phyloP scores from a whole-genome alignment of 2,113 vertebrate species.

The Mesoclemmys tuberculata region DNA sequence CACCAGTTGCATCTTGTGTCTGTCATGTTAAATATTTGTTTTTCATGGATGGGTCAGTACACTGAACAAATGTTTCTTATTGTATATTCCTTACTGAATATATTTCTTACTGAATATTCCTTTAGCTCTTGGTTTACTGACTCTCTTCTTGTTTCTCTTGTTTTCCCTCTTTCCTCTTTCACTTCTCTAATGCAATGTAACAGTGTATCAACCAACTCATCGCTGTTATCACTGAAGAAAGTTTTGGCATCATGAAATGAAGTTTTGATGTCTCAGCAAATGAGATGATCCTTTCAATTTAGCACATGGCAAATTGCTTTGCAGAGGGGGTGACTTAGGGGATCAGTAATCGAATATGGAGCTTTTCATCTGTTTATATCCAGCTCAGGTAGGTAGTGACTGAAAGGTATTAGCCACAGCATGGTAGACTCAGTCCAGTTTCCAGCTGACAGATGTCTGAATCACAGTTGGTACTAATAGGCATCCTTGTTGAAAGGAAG shows the following conservation, averaged over 20 bases:
- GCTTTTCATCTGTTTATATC: conserved; percentile 69
- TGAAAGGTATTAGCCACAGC: conserved; percentile 70
- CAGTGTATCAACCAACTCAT: neutral
- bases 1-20: neutral
- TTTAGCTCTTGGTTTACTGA: conserved; percentile 8
- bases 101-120: conserved; percentile 12
- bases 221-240: conserved; percentile 45
- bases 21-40: conserved; percentile 23
- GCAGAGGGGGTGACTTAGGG: conserved; percentile 32
- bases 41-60: neutral
- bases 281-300: conserved; percentile 69
- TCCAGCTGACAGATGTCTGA: conserved; percentile 31
- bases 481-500: conserved; percentile 48
- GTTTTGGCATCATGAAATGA: conserved; percentile 28
- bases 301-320: conserved; percentile 70
- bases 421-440: neutral
- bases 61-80: neutral
- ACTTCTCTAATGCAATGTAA: neutral
- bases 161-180: neutral
- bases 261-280: conserved; percentile 68
- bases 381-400: conserved; percentile 50
- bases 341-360: conserved; percentile 67
- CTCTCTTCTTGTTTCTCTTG: neutral
- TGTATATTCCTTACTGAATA: conserved; percentile 5
- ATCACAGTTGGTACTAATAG: conserved; percentile 38